These are phyloP conservation scores for Cyrtorhinus lividipennis DNA, from an alignment of 1,140 invertebrate genomes.

Conservation along the genomic window DNA sequence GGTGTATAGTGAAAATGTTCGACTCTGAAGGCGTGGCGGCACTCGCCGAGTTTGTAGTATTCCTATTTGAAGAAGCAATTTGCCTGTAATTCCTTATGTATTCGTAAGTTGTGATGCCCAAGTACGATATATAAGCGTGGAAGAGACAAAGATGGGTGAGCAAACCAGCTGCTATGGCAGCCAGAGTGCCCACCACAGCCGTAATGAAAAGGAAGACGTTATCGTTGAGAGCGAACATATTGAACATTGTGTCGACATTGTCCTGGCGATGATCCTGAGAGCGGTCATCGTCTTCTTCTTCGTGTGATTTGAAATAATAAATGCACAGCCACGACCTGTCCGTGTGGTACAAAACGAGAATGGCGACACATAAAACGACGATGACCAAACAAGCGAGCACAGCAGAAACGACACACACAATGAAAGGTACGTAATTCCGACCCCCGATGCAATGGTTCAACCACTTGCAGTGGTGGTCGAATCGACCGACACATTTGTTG, in stretches of 20 bases:
- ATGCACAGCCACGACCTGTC: slow-evolving; percentile 36
- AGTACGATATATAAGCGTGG: slow-evolving; percentile 70
- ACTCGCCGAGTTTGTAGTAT: slow-evolving; percentile 12
- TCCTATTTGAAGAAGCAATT: slow-evolving; percentile 19
- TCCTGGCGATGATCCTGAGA: slow-evolving; percentile 21
- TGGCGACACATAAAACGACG: slow-evolving; percentile 46
- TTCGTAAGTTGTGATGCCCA: slow-evolving; percentile 80
- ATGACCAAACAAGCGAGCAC: slow-evolving; percentile 57
- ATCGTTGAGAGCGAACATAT: slow-evolving; percentile 26
- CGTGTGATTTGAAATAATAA: slow-evolving; percentile 18
- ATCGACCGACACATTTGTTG: slow-evolving; percentile 88
- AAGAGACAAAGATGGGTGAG: slow-evolving; percentile 79
- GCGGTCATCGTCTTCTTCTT: slow-evolving; percentile 21
- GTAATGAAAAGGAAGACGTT: slow-evolving; percentile 35
- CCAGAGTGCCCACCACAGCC: slow-evolving; percentile 46
- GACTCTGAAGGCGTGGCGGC: slow-evolving; percentile 8
- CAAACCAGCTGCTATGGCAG: slow-evolving; percentile 57
- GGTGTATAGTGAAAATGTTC: slow-evolving; percentile 20
- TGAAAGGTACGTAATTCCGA: slow-evolving; percentile 77
- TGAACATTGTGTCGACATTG: slow-evolving; percentile 15
- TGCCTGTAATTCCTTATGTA: slow-evolving; percentile 52
- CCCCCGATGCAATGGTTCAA: slow-evolving; percentile 89
- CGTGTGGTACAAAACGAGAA: slow-evolving; percentile 45
- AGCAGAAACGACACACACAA: slow-evolving; percentile 71
- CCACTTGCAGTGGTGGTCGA: slow-evolving; percentile 97